These are phyloP conservation scores for Copsychus sechellarum DNA, from an alignment of 2,113 vertebrate species.

Conservation along the genomic window DNA sequence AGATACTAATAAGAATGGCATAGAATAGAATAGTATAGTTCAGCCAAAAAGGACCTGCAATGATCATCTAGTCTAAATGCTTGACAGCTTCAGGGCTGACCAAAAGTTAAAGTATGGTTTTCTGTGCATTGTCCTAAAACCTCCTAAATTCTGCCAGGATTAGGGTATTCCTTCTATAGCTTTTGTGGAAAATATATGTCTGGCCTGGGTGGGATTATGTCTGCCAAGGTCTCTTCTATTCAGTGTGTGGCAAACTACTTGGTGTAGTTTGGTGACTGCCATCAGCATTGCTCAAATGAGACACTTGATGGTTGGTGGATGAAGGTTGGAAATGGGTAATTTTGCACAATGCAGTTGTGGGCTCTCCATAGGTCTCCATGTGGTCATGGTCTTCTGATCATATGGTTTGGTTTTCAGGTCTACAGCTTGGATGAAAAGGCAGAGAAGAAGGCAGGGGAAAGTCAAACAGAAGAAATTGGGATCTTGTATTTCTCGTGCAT, in stretches of 20 bases:
- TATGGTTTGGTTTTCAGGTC: not conserved
- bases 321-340: not conserved
- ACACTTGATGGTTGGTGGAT: not conserved
- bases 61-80: not conserved
- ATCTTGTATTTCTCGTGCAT: not conserved
- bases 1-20: not conserved
- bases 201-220: not conserved
- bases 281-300: not conserved
- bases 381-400: not conserved
- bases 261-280: not conserved
- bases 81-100: not conserved
- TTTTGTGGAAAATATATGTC: not conserved
- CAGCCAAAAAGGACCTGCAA: not conserved
- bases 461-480: not conserved
- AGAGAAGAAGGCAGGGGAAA: not conserved
- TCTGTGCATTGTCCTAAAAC: not conserved
- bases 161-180: not conserved
- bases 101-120: not conserved
- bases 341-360: not conserved
- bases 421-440: not conserved
- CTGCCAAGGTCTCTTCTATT: not conserved
- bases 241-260: not conserved
- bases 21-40: not conserved
- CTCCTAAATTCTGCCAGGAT: not conserved
- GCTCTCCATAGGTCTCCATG: not conserved